phyloP scores from a whole-genome alignment of 2,113 vertebrate genomes.

The Marmota monax region DNA sequence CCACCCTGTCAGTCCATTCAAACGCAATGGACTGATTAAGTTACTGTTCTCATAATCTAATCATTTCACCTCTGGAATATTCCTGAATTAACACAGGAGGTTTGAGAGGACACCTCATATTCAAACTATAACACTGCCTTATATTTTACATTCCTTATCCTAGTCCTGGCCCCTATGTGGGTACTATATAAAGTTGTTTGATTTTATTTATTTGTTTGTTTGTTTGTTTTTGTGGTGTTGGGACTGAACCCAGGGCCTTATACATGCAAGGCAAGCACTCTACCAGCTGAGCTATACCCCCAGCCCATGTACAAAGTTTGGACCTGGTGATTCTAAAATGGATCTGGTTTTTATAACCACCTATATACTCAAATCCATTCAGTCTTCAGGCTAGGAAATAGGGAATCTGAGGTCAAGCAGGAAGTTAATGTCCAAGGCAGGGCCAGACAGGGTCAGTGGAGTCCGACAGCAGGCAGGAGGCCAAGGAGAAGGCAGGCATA shows the following conservation, averaged over 20 bases:
- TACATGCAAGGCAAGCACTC: no score
- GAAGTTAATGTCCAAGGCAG: conserved; percentile 3
- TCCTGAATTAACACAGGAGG: no score
- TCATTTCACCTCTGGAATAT: no score
- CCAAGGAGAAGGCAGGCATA: conserved; percentile 24
- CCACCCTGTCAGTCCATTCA: no score
- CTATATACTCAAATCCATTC: background rate
- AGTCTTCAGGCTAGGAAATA: background rate
- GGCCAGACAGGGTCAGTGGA: background rate
- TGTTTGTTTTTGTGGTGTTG: no score
- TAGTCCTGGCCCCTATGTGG: background rate
- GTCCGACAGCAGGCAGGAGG: background rate
- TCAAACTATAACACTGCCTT: background rate
- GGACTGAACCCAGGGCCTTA: no score
- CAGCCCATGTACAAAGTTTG: no score
- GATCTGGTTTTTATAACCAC: background rate
- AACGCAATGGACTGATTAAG: no score
- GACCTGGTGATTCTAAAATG: background rate
- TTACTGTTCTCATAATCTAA: no score
- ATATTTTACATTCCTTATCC: background rate
- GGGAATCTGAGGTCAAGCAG: conserved; percentile 6
- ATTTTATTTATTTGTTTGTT: no score
- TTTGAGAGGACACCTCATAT: no score
- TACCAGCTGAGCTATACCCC: no score
- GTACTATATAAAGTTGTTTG: background rate